phyloP scores from a whole-genome alignment of 2,888 invertebrate genomes.

The Helleia helle region DNA sequence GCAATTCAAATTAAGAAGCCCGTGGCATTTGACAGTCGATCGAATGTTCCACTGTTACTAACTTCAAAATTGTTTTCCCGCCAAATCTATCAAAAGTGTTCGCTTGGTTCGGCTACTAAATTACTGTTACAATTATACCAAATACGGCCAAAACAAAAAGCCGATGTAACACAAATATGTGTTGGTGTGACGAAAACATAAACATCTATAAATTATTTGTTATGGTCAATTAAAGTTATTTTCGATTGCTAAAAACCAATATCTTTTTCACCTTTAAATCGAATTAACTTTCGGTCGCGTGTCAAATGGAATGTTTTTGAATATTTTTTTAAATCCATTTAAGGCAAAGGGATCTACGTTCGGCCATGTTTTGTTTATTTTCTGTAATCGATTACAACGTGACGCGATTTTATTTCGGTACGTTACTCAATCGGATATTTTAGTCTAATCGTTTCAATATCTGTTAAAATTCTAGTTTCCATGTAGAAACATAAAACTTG shows the following conservation, averaged over 20 bases:
- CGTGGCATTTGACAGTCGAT: constrained; percentile 5
- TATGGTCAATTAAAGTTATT: constrained; percentile 17
- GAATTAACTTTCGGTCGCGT: constrained; percentile 9
- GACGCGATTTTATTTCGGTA: neutral
- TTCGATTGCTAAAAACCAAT: constrained; percentile 17
- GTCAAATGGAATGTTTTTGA: constrained; percentile 7
- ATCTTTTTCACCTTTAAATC: constrained; percentile 8
- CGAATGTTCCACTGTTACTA: constrained; percentile 2
- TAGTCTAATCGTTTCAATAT: too few species aligned
- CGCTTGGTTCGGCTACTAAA: constrained; percentile 6
- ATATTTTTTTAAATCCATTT: constrained; percentile 1
- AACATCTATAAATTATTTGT: constrained; percentile 15
- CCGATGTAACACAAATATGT: neutral
- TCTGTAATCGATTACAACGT: constrained; percentile 5
- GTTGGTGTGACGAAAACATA: constrained; percentile 17
- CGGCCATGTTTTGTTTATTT: neutral
- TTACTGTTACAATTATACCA: constrained; percentile 5
- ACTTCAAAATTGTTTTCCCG: constrained; percentile 7
- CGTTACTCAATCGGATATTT: too few species aligned
- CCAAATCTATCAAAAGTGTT: neutral
- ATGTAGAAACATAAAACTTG: too few species aligned
- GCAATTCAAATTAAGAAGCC: neutral
- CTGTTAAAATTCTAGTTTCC: too few species aligned
- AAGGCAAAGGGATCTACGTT: constrained; percentile 1
- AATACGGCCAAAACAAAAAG: constrained; percentile 1